Base-by-base conservation (phyloP, 1,140 invertebrate genomes). In the Piezodorus guildinii region DNA sequence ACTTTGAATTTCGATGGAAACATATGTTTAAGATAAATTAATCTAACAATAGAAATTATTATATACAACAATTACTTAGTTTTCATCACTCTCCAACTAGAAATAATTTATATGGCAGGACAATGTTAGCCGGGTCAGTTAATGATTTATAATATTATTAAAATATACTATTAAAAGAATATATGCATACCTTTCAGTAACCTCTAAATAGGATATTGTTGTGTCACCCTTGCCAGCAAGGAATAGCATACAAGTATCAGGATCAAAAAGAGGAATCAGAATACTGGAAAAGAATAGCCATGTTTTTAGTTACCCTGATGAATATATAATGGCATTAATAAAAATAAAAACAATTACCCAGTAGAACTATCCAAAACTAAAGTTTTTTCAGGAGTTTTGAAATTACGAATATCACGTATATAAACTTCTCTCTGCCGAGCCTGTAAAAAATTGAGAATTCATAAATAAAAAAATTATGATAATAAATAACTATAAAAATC, bases 201-300 rank as follows among this genome's bases (percentile, higher is more conserved):
- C 81, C 77, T 94, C 90, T 82, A 91, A 83, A 70, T 91, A 94
- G 27, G 83, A 78, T 52, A 94, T 91, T 0, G 89, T 90, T 0
- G 87, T 90, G 71, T 93, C 91, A 10, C 88, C 90, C 78, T 96
- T 94, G n/a, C 91, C 92, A 69, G 88, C 87, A 43, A 96, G 75
- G 75, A 96, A 96, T 23, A 96, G 78, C 92, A 96, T 94, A 67
- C 89, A 88, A 21, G 94, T 96, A 69, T 96, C 93, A 39, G 87
- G 75, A 79, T 96, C 93, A 74, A 84, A 94, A 0, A 94, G 75
- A 0, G 92, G 91, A 80, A 95, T 92, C 56, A 95, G 73, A 63
- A 92, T 86, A 27, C 82, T 84, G 69, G 34, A 76, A 30, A 30
- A 30, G 27, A 30, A 30, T 30, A 30, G 68, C 71, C 69, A 67